These are phyloP conservation scores for Dolichotis patagonum DNA, from an alignment of 2,113 vertebrate genomes.

Conservation along the genomic window DNA sequence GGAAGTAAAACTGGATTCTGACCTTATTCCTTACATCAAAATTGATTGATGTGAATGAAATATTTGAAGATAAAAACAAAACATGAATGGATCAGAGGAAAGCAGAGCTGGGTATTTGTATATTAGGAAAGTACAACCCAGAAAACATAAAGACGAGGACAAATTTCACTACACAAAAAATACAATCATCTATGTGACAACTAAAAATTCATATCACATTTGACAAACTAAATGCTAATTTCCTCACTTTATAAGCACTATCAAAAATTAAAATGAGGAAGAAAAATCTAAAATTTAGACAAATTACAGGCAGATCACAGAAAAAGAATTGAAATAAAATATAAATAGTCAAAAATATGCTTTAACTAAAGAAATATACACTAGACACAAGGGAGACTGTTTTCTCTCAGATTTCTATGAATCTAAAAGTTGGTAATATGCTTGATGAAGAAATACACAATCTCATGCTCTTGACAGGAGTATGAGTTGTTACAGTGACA, in stretches of 20 bases:
- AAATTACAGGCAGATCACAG: constrained; percentile 3
- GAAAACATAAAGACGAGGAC: neutral
- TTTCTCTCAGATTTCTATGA: neutral
- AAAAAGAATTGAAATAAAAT: neutral
- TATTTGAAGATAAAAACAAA: constrained; percentile 21
- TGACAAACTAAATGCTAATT: constrained; percentile 10
- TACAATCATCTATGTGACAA: neutral
- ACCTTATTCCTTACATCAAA: constrained; percentile 5
- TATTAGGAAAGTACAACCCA: neutral
- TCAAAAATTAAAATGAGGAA: constrained; percentile 22
- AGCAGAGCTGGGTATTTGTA: neutral
- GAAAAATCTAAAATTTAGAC: neutral
- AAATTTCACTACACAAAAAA: neutral
- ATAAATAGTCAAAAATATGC: constrained; percentile 9
- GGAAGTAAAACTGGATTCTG: neutral
- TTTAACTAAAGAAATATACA: constrained; percentile 15
- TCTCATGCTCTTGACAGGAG: neutral
- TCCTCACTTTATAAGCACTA: neutral
- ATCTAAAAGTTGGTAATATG: neutral
- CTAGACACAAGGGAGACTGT: neutral
- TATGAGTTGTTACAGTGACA: neutral
- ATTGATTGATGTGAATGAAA: constrained; percentile 27
- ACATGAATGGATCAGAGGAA: constrained; percentile 16
- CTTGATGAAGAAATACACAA: neutral
- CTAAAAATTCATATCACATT: constrained; percentile 10